These are phyloP conservation scores for Gasterosteus nipponicus DNA, from an alignment of 2,113 vertebrate genomes.

Conservation along the genomic window DNA sequence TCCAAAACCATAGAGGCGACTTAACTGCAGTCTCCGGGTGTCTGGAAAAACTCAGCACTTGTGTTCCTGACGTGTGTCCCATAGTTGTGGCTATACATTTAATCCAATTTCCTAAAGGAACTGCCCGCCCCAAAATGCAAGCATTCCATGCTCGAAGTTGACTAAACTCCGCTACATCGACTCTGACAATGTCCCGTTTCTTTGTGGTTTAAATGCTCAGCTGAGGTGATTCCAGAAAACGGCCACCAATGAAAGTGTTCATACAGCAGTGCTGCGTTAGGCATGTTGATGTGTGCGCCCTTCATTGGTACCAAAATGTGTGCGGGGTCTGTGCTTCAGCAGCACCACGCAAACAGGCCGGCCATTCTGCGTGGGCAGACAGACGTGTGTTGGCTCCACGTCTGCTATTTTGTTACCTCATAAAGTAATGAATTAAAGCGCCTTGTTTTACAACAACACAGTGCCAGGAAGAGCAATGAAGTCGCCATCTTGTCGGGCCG, in stretches of 20 bases:
- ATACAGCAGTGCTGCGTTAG: slow-evolving; percentile 6
- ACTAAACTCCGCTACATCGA: slow-evolving; percentile 35
- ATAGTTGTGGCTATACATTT: slow-evolving; percentile 36
- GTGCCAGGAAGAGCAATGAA: slow-evolving; percentile 19
- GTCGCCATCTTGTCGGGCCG: slow-evolving; percentile 11
- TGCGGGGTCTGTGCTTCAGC: slow-evolving; percentile 32
- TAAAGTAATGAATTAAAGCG: slow-evolving; percentile 47
- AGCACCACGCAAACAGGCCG: slow-evolving; percentile 34
- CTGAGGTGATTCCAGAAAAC: slow-evolving; percentile 33
- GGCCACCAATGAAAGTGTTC: slow-evolving; percentile 43
- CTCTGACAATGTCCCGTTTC: slow-evolving; percentile 59
- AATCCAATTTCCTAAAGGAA: slow-evolving; percentile 35
- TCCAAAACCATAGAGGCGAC: slow-evolving; percentile 29
- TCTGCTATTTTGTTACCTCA: slow-evolving; percentile 34
- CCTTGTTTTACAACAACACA: slow-evolving; percentile 25
- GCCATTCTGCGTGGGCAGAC: slow-evolving; percentile 32
- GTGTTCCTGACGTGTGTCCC: slow-evolving; percentile 33
- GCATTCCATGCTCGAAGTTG: slow-evolving; percentile 25
- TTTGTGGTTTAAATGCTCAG: slow-evolving; percentile 46
- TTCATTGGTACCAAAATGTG: slow-evolving; percentile 30
- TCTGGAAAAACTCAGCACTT: slow-evolving; percentile 50
- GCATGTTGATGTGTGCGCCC: slow-evolving; percentile 35
- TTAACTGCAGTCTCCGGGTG: slow-evolving; percentile 5
- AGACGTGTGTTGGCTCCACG: slow-evolving; percentile 10
- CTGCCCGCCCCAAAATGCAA: slow-evolving; percentile 24